Evolutionary conservation across 2,113 vertebrate genomes (phyloP).

Genomic region (Crotalus tigris): DNA sequence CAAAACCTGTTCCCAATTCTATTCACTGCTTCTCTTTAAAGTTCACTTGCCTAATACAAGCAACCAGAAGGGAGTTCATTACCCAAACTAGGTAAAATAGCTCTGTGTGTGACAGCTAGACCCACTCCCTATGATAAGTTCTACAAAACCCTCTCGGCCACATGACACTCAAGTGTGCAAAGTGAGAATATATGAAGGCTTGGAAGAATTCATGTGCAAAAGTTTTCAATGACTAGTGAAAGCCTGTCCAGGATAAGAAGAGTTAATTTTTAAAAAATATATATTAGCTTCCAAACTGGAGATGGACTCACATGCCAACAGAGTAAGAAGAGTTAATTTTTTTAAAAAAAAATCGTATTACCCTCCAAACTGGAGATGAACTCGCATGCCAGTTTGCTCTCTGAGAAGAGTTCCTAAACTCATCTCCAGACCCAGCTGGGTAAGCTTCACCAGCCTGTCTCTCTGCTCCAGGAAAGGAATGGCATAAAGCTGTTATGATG

Average conservation of each 20-base stretch:
- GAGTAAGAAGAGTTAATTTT: too few species aligned
- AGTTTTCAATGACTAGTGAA: neutral
- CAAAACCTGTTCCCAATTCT: neutral
- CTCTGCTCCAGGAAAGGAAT: neutral
- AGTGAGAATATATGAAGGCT: neutral
- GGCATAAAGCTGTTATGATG: neutral
- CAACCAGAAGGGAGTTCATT: neutral
- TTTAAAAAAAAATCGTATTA: neutral
- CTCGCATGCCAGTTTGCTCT: neutral
- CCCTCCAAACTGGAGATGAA: neutral
- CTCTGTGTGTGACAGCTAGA: neutral
- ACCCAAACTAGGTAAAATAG: neutral
- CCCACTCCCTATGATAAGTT: neutral
- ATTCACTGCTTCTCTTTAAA: neutral
- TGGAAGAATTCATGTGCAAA: neutral
- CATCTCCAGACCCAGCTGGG: neutral
- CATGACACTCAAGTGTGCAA: neutral
- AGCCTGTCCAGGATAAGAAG: neutral
- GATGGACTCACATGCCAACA: too few species aligned
- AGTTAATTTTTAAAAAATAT: neutral
- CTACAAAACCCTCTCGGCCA: neutral
- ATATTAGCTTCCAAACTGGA: too few species aligned
- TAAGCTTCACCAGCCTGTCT: neutral
- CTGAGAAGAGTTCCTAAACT: neutral
- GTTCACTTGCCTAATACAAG: neutral